Evolutionary conservation across 2,888 invertebrate genomes (phyloP).

Genomic region (Xestia c-nigrum): DNA sequence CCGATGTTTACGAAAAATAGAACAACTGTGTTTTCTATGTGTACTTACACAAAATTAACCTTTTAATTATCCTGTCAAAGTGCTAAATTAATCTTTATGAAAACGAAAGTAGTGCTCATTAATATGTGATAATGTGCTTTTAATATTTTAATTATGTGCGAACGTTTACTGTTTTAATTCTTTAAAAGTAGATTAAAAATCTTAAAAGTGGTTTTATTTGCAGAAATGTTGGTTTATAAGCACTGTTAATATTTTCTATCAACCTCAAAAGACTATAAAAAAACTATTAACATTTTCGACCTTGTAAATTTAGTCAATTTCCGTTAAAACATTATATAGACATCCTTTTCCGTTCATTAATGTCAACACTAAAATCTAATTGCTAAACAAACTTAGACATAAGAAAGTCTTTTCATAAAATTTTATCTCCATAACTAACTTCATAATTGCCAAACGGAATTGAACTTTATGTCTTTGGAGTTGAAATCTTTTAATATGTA

Average conservation of each 20-base stretch:
- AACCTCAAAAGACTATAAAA: not conserved
- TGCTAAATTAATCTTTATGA: not conserved
- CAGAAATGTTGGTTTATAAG: not conserved
- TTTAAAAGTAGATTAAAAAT: not conserved
- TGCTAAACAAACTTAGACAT: constrained; percentile 23
- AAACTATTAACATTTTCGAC: not conserved
- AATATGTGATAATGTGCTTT: not conserved
- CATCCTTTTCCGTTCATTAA: constrained; percentile 38
- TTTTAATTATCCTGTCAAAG: not conserved
- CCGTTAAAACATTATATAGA: not conserved
- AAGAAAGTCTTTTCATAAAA: constrained; percentile 59
- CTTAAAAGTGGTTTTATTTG: constrained; percentile 24
- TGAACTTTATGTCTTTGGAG: constrained; percentile 10
- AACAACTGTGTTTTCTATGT: not conserved
- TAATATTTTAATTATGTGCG: not conserved
- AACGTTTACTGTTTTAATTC: not conserved
- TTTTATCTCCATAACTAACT: constrained; percentile 29
- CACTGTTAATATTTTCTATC: not conserved
- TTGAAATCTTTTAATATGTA: constrained; percentile 19
- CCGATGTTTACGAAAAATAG: not conserved
- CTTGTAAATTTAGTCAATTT: constrained; percentile 1
- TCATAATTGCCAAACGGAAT: constrained; percentile 16
- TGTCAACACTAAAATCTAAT: constrained; percentile 23
- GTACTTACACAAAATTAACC: not conserved
- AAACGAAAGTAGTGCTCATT: not conserved